These are phyloP conservation scores for Harpalus rufipes DNA, from an alignment of 2,888 invertebrate genomes.

Conservation along the genomic window DNA sequence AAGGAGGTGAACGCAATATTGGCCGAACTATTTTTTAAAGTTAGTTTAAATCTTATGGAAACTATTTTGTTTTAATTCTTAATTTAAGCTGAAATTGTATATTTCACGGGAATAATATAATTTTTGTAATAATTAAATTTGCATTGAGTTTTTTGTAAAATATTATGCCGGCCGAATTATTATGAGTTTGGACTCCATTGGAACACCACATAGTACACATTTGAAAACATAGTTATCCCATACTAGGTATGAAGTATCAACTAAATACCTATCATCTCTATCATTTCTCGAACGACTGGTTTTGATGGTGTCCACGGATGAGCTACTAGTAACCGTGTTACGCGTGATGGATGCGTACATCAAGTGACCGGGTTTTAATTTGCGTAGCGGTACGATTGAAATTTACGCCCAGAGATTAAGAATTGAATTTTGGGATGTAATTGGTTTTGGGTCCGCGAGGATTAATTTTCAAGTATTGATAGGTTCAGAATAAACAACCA, in stretches of 20 bases:
- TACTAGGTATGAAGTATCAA: not conserved
- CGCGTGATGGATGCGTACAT: not conserved
- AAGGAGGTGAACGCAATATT: too few species aligned
- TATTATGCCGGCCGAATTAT: too few species aligned
- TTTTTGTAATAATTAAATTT: too few species aligned
- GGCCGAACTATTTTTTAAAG: too few species aligned
- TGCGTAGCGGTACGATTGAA: constrained; percentile 16
- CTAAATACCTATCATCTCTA: not conserved
- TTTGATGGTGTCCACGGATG: not conserved
- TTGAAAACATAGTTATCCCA: too few species aligned
- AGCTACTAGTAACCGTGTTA: not conserved
- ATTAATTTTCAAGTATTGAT: constrained; percentile 45
- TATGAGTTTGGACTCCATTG: too few species aligned
- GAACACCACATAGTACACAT: too few species aligned
- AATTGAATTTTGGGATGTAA: constrained; percentile 44
- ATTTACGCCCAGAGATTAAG: constrained; percentile 38
- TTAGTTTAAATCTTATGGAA: too few species aligned
- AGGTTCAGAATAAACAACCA: constrained; percentile 14
- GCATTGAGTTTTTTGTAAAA: too few species aligned
- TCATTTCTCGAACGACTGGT: not conserved
- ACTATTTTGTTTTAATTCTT: too few species aligned
- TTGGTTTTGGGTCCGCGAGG: constrained; percentile 13
- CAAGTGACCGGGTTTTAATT: constrained; percentile 33
- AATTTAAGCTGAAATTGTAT: too few species aligned
- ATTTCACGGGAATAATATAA: too few species aligned